phyloP scores from a whole-genome alignment of 1,140 invertebrate species.

The Nasonia longicornis region DNA sequence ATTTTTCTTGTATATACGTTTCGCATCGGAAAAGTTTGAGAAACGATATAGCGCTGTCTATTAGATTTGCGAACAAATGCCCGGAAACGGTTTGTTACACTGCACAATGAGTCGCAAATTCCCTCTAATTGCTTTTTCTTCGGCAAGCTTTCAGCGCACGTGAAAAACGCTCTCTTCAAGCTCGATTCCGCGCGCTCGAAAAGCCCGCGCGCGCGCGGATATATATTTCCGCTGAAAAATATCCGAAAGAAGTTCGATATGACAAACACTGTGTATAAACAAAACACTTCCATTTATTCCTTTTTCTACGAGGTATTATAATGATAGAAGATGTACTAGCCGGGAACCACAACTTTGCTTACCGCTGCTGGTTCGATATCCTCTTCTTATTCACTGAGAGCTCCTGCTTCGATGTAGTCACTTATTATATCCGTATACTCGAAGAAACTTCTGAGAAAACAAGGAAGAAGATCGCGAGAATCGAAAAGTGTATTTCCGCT shows the following conservation, averaged over 20 bases:
- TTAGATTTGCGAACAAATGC: conserved; percentile 9
- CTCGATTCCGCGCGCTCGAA: not conserved
- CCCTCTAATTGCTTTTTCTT: not conserved
- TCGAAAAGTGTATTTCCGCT: not conserved
- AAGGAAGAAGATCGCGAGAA: not conserved
- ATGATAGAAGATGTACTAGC: too few species aligned
- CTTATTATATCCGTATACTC: too few species aligned
- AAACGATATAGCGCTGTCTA: not conserved
- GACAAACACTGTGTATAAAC: too few species aligned
- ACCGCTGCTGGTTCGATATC: not conserved
- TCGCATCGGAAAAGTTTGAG: not conserved
- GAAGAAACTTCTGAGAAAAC: not conserved
- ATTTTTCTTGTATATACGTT: not conserved
- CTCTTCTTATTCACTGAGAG: not conserved
- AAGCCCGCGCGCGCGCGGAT: not conserved
- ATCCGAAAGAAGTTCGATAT: too few species aligned
- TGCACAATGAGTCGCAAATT: conserved; percentile 15
- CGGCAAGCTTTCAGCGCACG: not conserved
- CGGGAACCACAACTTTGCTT: not conserved
- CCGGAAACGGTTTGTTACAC: conserved; percentile 1
- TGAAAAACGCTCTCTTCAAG: not conserved
- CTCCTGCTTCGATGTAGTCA: not conserved
- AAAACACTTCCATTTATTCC: too few species aligned
- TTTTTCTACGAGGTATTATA: too few species aligned
- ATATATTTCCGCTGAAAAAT: not conserved